These are phyloP conservation scores for Margarornis squamiger DNA, from an alignment of 2,797 vertebrate genomes.

Conservation along the genomic window DNA sequence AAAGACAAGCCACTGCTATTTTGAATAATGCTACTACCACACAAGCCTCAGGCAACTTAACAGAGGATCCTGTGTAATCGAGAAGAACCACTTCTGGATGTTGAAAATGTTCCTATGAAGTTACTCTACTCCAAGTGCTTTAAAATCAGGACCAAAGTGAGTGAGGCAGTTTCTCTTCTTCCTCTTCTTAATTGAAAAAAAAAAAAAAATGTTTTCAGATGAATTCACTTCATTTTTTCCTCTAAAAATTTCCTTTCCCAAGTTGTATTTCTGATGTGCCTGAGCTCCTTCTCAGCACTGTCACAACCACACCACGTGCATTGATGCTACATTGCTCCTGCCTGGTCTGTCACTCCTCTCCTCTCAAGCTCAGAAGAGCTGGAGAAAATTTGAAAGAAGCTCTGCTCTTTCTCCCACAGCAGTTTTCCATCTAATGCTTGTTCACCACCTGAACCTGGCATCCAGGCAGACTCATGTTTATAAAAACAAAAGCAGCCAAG, in stretches of 20 bases:
- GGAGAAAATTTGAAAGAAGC: neutral
- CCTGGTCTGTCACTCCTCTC: neutral
- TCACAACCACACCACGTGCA: neutral
- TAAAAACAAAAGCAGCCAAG: neutral
- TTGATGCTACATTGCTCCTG: neutral
- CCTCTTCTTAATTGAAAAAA: neutral
- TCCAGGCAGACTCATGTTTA: neutral
- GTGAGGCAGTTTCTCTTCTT: neutral
- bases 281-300: neutral
- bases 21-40: neutral
- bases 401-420: neutral
- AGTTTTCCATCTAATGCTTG: neutral
- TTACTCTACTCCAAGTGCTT: neutral
- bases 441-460: neutral
- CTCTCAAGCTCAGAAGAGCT: neutral
- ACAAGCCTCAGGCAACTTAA: conserved; percentile 7
- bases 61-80: neutral
- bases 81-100: neutral
- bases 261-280: neutral
- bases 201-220: neutral
- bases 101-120: neutral
- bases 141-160: neutral
- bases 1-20: neutral
- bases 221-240: neutral
- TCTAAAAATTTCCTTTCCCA: neutral